A percentile compares a stretch with the other conserved stretches of the same genome.
These are phyloP conservation scores for Lordiphosa stackelbergi DNA, from an alignment of 1,140 invertebrate species.

Conservation along the genomic window DNA sequence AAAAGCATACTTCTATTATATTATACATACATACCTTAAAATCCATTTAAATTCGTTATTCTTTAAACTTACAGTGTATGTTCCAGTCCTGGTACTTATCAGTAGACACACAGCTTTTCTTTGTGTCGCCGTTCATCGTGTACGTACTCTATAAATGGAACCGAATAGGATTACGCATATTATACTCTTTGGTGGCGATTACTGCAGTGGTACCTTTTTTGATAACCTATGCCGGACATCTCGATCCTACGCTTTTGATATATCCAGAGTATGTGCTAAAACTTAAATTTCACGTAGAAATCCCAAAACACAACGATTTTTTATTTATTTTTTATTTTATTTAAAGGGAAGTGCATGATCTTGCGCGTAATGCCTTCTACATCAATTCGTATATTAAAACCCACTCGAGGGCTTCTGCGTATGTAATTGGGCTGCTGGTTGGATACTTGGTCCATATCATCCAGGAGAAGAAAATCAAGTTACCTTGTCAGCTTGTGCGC, in stretches of 20 bases:
- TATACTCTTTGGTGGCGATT: constrained; percentile 78
- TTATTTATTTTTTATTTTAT: not conserved
- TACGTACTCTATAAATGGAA: constrained; percentile 82
- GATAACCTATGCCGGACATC: constrained; percentile 80
- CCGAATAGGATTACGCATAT: constrained; percentile 79
- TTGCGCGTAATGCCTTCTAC: constrained; percentile 81
- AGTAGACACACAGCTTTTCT: constrained; percentile 89
- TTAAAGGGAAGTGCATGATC: constrained; percentile 80
- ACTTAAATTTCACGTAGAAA: not conserved
- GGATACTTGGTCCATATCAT: constrained; percentile 82
- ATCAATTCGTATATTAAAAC: constrained; percentile 83
- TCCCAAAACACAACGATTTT: not conserved
- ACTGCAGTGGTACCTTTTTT: constrained; percentile 80
- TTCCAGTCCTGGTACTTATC: constrained; percentile 92
- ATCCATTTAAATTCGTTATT: constrained; percentile 1
- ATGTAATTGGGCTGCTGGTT: constrained; percentile 82
- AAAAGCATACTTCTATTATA: no score
- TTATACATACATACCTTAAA: no score
- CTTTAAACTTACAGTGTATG: constrained; percentile 83
- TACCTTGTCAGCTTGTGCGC: constrained; percentile 77
- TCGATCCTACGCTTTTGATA: constrained; percentile 82
- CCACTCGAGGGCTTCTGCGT: constrained; percentile 83
- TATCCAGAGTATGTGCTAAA: constrained; percentile 81
- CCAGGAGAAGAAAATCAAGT: constrained; percentile 79
- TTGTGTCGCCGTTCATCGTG: constrained; percentile 85